Conservation (phyloP, 2,888 invertebrate genomes). For the Melieria omissa region DNA sequence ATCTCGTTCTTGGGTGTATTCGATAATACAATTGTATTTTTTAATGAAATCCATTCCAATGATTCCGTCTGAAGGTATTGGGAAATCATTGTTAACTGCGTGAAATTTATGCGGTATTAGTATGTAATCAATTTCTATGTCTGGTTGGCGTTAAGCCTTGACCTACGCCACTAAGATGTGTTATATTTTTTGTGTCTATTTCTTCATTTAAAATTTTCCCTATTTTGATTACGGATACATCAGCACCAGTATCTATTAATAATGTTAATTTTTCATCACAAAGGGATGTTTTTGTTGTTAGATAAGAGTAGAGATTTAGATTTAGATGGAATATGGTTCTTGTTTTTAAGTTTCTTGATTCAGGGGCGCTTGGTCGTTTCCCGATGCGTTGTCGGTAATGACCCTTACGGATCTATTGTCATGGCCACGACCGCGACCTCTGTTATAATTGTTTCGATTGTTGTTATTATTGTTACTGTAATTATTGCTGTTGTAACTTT, state of each 20-base stretch:
- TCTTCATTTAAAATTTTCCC: background rate
- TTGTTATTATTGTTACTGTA: too few species aligned
- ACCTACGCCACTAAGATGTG: background rate
- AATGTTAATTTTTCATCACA: background rate
- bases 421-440: too few species aligned
- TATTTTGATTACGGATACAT: background rate
- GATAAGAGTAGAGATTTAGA: background rate
- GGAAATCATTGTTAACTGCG: constrained; percentile 28
- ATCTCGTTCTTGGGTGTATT: constrained; percentile 30
- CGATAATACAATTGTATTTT: constrained; percentile 37
- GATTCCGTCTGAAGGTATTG: constrained; percentile 26
- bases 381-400: too few species aligned
- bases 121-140: constrained; percentile 22
- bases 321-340: too few species aligned
- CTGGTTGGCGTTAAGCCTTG: background rate
- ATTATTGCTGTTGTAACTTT: too few species aligned
- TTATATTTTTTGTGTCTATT: background rate
- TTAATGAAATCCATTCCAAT: constrained; percentile 22
- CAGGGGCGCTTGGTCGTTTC: too few species aligned
- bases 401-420: too few species aligned
- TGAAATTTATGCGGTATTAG: constrained; percentile 26
- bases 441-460: too few species aligned
- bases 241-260: background rate
- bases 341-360: too few species aligned
- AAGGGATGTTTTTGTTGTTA: background rate